A percentile compares a stretch with the other conserved stretches of the same genome.
Evolutionary conservation across 1,140 invertebrate species (phyloP).

Genomic region (Camponotus vicinus): DNA sequence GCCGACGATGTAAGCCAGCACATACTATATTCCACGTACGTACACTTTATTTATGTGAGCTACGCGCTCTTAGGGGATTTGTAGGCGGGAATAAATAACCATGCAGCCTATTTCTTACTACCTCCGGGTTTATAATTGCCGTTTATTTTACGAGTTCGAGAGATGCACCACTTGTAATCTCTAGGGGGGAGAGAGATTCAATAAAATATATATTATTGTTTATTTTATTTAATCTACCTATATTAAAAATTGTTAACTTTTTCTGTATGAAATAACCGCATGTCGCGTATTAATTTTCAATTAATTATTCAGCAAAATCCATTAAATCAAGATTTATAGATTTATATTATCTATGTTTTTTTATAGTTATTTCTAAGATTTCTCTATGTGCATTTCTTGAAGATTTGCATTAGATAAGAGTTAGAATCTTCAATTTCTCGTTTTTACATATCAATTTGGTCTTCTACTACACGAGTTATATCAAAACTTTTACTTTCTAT

Average conservation of each 20-base stretch:
- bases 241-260: not conserved
- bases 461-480: too few relatives aligned
- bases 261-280: not conserved
- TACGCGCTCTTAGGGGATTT: slow-evolving; percentile 15
- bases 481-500: too few relatives aligned
- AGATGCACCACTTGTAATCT: not conserved
- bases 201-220: slow-evolving; percentile 1
- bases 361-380: not conserved
- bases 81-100: slow-evolving; percentile 48
- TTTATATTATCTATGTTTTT: not conserved
- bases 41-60: slow-evolving; percentile 46
- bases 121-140: slow-evolving; percentile 34
- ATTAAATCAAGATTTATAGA: not conserved
- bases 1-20: slow-evolving; percentile 25
- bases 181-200: not conserved
- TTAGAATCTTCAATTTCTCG: not conserved
- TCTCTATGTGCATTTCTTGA: not conserved
- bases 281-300: not conserved
- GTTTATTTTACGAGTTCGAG: slow-evolving; percentile 32
- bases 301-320: not conserved
- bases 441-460: too few relatives aligned
- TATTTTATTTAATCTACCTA: not conserved
- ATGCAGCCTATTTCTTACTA: slow-evolving; percentile 27
- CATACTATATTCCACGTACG: slow-evolving; percentile 49
- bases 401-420: not conserved